A percentile compares a stretch with the other conserved stretches of the same genome.
phyloP scores from a whole-genome alignment of 2,888 invertebrate species.

The Camptogramma bilineatum region DNA sequence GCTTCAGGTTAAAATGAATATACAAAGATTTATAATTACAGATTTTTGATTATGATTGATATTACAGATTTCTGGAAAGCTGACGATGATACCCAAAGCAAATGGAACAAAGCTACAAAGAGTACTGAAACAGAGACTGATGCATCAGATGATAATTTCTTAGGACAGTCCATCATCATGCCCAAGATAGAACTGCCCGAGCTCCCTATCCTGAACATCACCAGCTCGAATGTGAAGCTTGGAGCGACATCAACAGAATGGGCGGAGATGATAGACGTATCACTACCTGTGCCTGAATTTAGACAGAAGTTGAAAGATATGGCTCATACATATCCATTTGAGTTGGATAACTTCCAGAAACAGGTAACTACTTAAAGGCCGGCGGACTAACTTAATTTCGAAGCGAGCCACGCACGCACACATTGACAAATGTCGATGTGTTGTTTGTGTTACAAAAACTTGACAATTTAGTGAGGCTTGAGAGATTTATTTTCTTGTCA shows the following conservation, averaged over 20 bases:
- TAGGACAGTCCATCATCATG: slow-evolving; percentile 69
- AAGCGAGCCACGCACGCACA: too few species aligned
- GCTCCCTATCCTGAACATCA: slow-evolving; percentile 89
- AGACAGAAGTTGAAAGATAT: slow-evolving; percentile 92
- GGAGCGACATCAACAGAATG: slow-evolving; percentile 89
- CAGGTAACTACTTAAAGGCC: slow-evolving; percentile 86
- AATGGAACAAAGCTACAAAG: slow-evolving; percentile 50
- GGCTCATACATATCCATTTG: slow-evolving; percentile 95
- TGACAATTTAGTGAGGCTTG: too few species aligned
- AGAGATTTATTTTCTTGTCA: too few species aligned
- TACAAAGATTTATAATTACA: too few species aligned
- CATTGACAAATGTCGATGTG: too few species aligned
- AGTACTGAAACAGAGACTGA: slow-evolving; percentile 52
- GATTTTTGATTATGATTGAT: too few species aligned
- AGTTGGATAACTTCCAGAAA: slow-evolving; percentile 98
- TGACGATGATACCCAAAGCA: slow-evolving; percentile 60
- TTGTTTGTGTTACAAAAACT: too few species aligned
- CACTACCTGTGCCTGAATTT: slow-evolving; percentile 92
- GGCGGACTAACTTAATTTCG: too few species aligned
- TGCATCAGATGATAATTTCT: slow-evolving; percentile 67
- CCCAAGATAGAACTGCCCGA: slow-evolving; percentile 74
- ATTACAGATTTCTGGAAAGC: slow-evolving; percentile 78
- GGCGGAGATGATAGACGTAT: slow-evolving; percentile 95
- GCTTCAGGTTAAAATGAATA: too few species aligned
- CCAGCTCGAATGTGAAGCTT: slow-evolving; percentile 73